A percentile compares a stretch with the other conserved stretches of the same genome.
phyloP scores from a whole-genome alignment of 2,113 vertebrate genomes.

The Mirza zaza region DNA sequence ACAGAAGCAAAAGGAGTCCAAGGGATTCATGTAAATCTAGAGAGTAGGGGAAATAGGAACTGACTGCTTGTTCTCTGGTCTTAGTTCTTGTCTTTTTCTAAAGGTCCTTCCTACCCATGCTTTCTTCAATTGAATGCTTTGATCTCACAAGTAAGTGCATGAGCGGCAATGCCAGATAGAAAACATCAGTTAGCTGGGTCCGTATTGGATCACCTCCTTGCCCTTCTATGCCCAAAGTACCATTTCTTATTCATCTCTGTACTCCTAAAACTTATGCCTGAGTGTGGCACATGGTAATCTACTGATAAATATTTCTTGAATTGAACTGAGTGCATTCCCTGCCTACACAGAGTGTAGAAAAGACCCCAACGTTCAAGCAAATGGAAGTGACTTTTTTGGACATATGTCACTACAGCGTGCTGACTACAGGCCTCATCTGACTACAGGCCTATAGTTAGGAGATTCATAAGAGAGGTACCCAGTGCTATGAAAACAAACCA shows the following conservation, averaged over 20 bases:
- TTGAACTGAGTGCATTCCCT: neutral
- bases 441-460: accelerated
- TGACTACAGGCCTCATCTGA: too few relatives aligned
- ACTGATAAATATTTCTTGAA: neutral
- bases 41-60: neutral
- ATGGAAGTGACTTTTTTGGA: neutral
- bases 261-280: neutral
- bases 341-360: accelerated
- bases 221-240: neutral
- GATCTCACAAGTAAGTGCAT: neutral
- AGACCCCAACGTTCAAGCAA: neutral
- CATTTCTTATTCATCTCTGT: neutral
- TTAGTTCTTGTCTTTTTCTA: too few relatives aligned
- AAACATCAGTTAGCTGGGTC: neutral
- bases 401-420: accelerated
- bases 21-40: too few relatives aligned
- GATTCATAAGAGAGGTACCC: neutral
- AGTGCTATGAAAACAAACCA: too few relatives aligned
- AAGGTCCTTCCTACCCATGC: neutral
- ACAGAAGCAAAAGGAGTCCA: neutral
- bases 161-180: neutral
- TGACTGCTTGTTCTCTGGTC: neutral
- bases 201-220: neutral
- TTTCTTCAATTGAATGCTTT: neutral
- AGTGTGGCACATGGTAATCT: accelerated